Percentiles rank a stretch among this genome's conserved stretches.
phyloP scores from a whole-genome alignment of 2,888 invertebrate genomes.

The Ectemnius continuus region DNA sequence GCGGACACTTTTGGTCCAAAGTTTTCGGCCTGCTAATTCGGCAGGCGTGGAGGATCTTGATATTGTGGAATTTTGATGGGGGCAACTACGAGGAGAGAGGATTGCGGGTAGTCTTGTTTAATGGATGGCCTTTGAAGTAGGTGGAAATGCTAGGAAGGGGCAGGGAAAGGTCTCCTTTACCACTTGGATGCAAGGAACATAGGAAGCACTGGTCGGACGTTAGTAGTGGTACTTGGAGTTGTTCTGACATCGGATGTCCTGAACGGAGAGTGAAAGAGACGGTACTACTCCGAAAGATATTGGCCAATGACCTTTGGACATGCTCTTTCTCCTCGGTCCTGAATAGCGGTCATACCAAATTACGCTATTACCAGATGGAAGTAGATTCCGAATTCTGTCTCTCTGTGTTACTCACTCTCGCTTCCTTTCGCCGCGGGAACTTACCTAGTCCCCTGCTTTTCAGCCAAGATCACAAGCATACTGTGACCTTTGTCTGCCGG shows the following conservation, averaged over 20 bases:
- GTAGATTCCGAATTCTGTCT: conserved; percentile 53
- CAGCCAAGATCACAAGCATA: conserved; percentile 35
- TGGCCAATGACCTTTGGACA: conserved; percentile 41
- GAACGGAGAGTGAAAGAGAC: conserved; percentile 36
- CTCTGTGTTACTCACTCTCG: conserved; percentile 16
- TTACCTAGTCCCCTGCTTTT: conserved; percentile 23
- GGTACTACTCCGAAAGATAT: conserved; percentile 41
- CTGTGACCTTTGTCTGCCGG: conserved; percentile 24
- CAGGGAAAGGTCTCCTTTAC: conserved; percentile 51
- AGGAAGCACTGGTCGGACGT: background rate
- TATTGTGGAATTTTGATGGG: conserved; percentile 20
- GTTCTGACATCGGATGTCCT: conserved; percentile 49
- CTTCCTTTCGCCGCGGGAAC: background rate
- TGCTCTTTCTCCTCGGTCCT: conserved; percentile 38
- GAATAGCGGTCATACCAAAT: conserved; percentile 49
- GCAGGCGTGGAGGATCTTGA: background rate
- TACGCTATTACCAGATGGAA: conserved; percentile 49
- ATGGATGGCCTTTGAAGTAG: conserved; percentile 56
- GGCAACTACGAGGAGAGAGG: conserved; percentile 24
- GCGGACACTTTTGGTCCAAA: conserved; percentile 37
- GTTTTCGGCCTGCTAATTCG: conserved; percentile 32
- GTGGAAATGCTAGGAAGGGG: conserved; percentile 46
- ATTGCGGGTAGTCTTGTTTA: conserved; percentile 43
- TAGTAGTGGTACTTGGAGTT: conserved; percentile 36
- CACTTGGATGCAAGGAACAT: conserved; percentile 38